Evolutionary conservation across 2,888 invertebrate species (phyloP), one percentile per base, ranked within the genome.

Genomic region (Phyto melanocephala): DNA sequence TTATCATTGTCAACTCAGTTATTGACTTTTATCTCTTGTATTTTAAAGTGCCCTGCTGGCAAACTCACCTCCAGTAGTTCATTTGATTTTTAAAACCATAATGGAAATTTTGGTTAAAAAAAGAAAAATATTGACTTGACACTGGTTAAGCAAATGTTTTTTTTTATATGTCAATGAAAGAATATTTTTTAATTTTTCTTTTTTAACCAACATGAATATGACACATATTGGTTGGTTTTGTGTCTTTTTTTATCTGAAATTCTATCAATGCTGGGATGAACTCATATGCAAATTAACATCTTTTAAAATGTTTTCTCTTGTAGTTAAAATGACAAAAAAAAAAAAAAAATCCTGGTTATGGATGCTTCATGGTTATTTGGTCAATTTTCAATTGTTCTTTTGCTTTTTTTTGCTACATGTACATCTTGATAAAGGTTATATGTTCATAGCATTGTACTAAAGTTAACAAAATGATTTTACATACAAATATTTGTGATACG

Each of bases 1-100:
- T 63, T 80, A 52, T 74, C 68, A 75, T 15, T 75, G 75, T 50
- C 75, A 70, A 47, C 62, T 35, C 8, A 17, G 24, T 20, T 62
- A 42, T 60, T 52, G 58, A 50, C 50, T 65, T 65, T 50, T 37
- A 50, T 60, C 52, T 17, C 24, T 35, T 45, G 28, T 50, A 20
- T 33, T 65, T 56, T 20, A 2, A 24, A 58, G 20, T 15, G 28
- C 2, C 2, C 50, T 33, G 3, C 52, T 22, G 13, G 10, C 13
- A 68, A 42, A 35, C 15, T 33, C 5, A 5, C 22, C 22, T 13
- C 13, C n/a, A 58, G 35, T 17, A n/a, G 13, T 37, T 68, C 33
- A 8, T 58, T 11, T 10, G 37, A 76, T 50, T 58, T 45, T 33
- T 15, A 63, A 63, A 54, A 24, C 20, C 6, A 28, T 47, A 67